Evolutionary conservation across 2,113 vertebrate species (phyloP).

Genomic region (Pedetes capensis): DNA sequence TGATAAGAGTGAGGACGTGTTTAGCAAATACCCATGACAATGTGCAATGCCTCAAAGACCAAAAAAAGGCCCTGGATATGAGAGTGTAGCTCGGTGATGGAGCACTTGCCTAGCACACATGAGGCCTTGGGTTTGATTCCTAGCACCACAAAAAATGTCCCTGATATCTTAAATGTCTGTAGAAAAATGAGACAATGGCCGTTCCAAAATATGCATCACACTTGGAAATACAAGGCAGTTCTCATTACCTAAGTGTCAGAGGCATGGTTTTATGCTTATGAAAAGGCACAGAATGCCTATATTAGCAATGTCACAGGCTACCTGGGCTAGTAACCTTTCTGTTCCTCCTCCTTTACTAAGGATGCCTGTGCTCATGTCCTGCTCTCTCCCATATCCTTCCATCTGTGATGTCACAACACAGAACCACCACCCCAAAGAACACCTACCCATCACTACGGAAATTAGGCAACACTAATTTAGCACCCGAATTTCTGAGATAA

Average conservation of each 20-base stretch:
- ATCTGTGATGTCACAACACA: slow-evolving; percentile 70
- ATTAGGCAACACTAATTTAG: not conserved
- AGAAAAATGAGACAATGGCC: not conserved
- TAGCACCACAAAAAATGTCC: not conserved
- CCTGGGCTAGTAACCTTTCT: not conserved
- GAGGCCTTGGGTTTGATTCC: not conserved
- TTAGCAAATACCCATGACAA: not conserved
- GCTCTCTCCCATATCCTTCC: not conserved
- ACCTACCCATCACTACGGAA: slow-evolving; percentile 20
- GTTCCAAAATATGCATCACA: not conserved
- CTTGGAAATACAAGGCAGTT: not conserved
- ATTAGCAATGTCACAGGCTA: not conserved
- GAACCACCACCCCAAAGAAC: not conserved
- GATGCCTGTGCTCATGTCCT: not conserved
- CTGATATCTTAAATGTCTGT: not conserved
- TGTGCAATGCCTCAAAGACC: not conserved
- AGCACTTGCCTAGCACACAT: not conserved
- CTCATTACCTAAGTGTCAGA: not conserved
- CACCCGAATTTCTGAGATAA: not conserved
- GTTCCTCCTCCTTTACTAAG: not conserved
- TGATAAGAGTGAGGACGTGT: not conserved
- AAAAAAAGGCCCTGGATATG: not conserved
- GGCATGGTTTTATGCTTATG: not conserved
- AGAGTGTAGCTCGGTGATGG: not conserved
- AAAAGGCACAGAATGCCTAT: not conserved